Conservation (phyloP, 2,113 vertebrate genomes). For the Crotalus horridus region DNA sequence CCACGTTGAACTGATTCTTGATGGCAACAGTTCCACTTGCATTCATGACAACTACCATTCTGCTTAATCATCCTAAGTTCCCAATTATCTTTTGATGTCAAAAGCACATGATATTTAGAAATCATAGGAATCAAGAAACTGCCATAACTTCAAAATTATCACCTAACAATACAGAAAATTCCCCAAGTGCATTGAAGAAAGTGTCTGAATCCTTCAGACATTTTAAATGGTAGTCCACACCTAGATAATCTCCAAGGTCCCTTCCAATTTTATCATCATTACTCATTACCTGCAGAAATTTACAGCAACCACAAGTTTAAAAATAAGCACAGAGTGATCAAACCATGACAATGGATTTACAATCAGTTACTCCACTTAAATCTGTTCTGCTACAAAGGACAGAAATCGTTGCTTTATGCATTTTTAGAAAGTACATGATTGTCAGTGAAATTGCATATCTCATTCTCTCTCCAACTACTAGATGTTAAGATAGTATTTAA, state of each 20-base stretch:
- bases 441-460: not conserved
- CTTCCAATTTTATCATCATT: no score
- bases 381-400: not conserved
- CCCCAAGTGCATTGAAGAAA: not conserved
- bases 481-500: not conserved
- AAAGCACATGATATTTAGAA: no score
- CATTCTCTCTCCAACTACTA: not conserved
- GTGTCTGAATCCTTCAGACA: not conserved
- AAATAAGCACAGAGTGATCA: not conserved
- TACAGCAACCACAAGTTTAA: not conserved
- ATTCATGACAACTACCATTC: no score
- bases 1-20: no score
- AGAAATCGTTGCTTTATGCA: not conserved
- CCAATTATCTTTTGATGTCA: no score
- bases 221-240: not conserved
- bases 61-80: no score
- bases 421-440: not conserved
- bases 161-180: not conserved
- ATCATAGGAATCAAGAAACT: no score
- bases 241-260: no score
- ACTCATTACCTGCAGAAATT: not conserved
- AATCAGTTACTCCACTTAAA: not conserved
- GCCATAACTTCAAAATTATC: not conserved
- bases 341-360: not conserved
- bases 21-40: no score